Conservation (phyloP, 2,113 vertebrate species). For the Cyprinus carpio region DNA sequence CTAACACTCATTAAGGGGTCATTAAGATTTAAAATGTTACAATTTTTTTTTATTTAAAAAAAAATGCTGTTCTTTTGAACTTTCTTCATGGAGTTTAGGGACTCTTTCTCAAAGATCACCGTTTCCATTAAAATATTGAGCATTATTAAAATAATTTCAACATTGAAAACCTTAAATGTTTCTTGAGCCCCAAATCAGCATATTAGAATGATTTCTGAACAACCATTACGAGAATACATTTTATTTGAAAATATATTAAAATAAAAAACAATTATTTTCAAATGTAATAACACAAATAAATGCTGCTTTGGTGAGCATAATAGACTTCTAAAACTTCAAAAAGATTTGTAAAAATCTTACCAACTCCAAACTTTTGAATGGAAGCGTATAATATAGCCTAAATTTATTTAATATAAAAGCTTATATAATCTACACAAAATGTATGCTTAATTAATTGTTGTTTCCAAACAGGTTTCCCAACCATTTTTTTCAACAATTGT, state of each 20-base stretch:
- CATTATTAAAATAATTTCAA: too few relatives aligned
- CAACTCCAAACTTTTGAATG: not conserved
- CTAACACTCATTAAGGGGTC: not conserved
- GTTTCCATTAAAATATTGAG: too few relatives aligned
- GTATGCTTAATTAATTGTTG: not conserved
- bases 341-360: not conserved
- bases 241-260: too few relatives aligned
- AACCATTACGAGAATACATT: too few relatives aligned
- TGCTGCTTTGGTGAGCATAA: not conserved
- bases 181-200: too few relatives aligned
- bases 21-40: not conserved
- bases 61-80: too few relatives aligned
- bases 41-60: too few relatives aligned
- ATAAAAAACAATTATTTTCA: not conserved
- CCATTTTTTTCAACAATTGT: not conserved
- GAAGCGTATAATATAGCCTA: not conserved
- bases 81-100: too few relatives aligned
- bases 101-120: too few relatives aligned
- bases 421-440: not conserved
- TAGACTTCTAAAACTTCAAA: not conserved
- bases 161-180: too few relatives aligned
- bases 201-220: too few relatives aligned
- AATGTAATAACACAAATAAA: not conserved
- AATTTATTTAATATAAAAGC: not conserved
- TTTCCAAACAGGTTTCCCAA: not conserved